These are phyloP conservation scores for Acromyrmex charruanus DNA, from an alignment of 1,140 invertebrate genomes.

Conservation along the genomic window DNA sequence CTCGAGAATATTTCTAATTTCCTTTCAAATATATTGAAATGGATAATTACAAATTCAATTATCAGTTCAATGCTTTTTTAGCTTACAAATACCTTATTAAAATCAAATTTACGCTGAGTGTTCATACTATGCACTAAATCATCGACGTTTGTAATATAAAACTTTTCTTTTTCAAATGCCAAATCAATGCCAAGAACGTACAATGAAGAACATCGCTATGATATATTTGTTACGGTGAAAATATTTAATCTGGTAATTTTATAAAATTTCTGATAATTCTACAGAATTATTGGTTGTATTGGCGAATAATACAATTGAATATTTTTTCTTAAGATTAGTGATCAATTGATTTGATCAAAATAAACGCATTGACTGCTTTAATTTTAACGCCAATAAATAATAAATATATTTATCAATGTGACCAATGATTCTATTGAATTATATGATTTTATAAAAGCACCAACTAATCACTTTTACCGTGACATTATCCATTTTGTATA, in stretches of 20 bases:
- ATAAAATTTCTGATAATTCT: constrained; percentile 28
- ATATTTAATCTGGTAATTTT: constrained; percentile 22
- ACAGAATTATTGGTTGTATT: neutral
- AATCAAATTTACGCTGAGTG: constrained; percentile 21
- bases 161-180: constrained; percentile 16
- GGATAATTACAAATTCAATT: constrained; percentile 46
- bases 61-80: constrained; percentile 23
- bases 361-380: neutral
- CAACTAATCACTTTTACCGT: constrained; percentile 28
- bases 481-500: constrained; percentile 38
- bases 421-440: constrained; percentile 3
- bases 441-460: constrained; percentile 8
- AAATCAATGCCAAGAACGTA: constrained; percentile 66
- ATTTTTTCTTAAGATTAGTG: neutral
- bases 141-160: constrained; percentile 23
- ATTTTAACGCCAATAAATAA: constrained; percentile 19
- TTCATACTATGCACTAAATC: neutral
- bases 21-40: constrained; percentile 43
- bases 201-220: neutral
- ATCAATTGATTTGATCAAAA: neutral
- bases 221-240: constrained; percentile 44
- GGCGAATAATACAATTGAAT: neutral
- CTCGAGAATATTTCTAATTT: constrained; percentile 66
- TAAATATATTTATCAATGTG: neutral
- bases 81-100: neutral